These are phyloP conservation scores for Pseudochromis fuscus DNA, from an alignment of 2,797 vertebrate species.

Conservation along the genomic window DNA sequence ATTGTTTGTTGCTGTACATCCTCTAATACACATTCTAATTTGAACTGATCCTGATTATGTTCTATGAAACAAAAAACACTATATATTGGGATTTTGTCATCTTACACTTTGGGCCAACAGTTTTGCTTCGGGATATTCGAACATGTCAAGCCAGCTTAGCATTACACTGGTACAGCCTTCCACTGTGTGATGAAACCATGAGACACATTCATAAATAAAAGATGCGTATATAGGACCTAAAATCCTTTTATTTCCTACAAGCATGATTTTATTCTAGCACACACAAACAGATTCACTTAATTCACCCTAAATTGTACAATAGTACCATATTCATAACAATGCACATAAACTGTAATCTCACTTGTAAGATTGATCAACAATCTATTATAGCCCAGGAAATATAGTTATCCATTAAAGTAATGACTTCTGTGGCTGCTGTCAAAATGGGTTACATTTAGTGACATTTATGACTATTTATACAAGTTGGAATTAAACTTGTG, in stretches of 20 bases:
- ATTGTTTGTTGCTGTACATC: not conserved
- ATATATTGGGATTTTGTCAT: not conserved
- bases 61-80: constrained; percentile 3
- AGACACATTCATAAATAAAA: constrained; percentile 55
- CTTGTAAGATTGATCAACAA: not conserved
- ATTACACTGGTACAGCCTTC: constrained; percentile 8
- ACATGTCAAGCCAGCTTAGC: constrained; percentile 33
- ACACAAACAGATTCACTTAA: constrained; percentile 6
- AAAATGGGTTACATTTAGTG: not conserved
- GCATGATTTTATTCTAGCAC: constrained; percentile 13
- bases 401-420: not conserved
- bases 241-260: constrained; percentile 39
- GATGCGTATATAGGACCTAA: constrained; percentile 25
- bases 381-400: not conserved
- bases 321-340: constrained; percentile 1
- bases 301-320: not conserved
- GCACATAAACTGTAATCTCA: not conserved
- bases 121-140: constrained; percentile 24
- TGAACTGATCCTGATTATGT: not conserved
- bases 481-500: not conserved
- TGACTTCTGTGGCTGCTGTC: no score
- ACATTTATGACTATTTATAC: not conserved
- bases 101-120: not conserved
- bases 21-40: not conserved
- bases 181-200: constrained; percentile 46